Conservation (phyloP, 2,113 vertebrate genomes). For the Notarius lentiginosus region DNA sequence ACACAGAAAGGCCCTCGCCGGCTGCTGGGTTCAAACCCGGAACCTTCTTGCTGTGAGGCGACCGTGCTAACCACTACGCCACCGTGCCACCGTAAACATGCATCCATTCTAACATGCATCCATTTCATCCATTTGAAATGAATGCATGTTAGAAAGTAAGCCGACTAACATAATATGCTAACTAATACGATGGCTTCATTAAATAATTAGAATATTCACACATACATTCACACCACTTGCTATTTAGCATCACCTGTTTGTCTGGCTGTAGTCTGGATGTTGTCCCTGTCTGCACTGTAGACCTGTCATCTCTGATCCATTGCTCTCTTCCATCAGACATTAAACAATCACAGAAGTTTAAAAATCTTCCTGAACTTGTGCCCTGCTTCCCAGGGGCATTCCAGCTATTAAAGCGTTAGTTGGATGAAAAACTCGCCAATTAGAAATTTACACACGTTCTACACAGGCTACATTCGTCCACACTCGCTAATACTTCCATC, state of each 20-base stretch:
- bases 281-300: not conserved
- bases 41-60: too few species aligned
- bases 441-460: not conserved
- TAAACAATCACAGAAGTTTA: not conserved
- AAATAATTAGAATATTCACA: not conserved
- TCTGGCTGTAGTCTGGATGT: constrained; percentile 27
- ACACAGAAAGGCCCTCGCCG: too few species aligned
- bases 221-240: not conserved
- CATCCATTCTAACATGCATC: too few species aligned
- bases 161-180: not conserved
- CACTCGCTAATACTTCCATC: not conserved
- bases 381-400: not conserved
- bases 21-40: too few species aligned
- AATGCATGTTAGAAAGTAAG: not conserved
- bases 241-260: not conserved
- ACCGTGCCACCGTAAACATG: too few species aligned
- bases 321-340: not conserved
- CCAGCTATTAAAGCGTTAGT: not conserved
- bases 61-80: too few species aligned
- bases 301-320: constrained; percentile 40
- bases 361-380: not conserved
- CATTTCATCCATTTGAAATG: not conserved
- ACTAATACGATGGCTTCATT: not conserved
- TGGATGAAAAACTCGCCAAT: not conserved
- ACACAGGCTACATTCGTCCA: not conserved